These are phyloP conservation scores for Platysteira castanea DNA, from an alignment of 2,113 vertebrate species.

Conservation along the genomic window DNA sequence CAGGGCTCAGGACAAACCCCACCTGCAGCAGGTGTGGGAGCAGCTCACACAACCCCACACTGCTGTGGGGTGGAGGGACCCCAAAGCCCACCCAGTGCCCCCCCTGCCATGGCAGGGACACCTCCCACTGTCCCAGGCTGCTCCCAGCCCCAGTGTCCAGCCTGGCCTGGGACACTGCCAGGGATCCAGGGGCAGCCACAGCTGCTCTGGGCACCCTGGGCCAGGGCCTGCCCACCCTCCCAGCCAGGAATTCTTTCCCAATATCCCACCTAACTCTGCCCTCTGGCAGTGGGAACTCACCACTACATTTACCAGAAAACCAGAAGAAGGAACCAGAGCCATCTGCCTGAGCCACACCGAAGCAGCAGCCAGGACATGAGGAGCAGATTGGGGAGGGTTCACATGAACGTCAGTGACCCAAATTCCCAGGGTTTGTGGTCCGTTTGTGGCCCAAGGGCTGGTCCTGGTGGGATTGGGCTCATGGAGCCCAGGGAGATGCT, in stretches of 20 bases:
- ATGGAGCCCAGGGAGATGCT: not conserved
- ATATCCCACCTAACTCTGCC: not conserved
- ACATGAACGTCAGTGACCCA: accelerated
- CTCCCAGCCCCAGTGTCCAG: not conserved
- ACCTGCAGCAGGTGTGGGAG: accelerated
- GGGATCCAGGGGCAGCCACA: not conserved
- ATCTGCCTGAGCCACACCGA: accelerated
- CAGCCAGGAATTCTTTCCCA: not conserved
- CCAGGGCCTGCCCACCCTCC: not conserved
- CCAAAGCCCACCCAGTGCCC: accelerated
- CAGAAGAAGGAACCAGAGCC: not conserved
- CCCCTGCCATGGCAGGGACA: not conserved
- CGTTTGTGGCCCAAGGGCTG: accelerated
- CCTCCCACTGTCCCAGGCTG: not conserved
- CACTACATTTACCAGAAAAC: accelerated
- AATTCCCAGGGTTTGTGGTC: accelerated
- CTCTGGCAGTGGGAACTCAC: not conserved
- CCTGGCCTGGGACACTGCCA: not conserved
- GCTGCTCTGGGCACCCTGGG: not conserved
- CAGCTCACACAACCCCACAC: not conserved
- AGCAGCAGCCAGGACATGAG: not conserved
- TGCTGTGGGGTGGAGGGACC: not conserved
- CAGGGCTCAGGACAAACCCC: not conserved
- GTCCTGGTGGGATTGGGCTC: not conserved
- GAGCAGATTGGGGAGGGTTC: not conserved